Evolutionary conservation across 2,113 vertebrate genomes (phyloP).

Genomic region (Epinephelus lanceolatus): DNA sequence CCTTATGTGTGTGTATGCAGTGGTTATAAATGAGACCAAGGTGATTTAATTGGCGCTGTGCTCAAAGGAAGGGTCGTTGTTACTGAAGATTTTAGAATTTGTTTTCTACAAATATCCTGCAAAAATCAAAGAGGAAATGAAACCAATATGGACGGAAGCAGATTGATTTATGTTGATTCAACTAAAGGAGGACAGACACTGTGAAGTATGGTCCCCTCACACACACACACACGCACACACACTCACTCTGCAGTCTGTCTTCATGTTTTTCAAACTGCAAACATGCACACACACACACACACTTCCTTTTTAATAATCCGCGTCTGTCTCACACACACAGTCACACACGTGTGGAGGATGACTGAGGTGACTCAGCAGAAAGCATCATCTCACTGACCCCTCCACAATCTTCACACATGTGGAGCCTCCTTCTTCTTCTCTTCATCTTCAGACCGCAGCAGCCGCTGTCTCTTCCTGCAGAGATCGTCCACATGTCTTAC

Average conservation of each 20-base stretch:
- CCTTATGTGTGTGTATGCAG: too few relatives aligned
- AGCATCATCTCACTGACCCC: not conserved
- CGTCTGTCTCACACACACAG: not conserved
- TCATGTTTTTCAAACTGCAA: not conserved
- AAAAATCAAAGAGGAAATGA: not conserved
- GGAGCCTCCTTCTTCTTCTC: constrained; percentile 39
- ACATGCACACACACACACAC: not conserved
- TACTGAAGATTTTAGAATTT: too few relatives aligned
- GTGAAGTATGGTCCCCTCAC: not conserved
- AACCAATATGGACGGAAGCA: not conserved
- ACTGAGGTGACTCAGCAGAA: constrained; percentile 59
- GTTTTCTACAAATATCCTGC: not conserved
- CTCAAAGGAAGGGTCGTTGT: too few relatives aligned
- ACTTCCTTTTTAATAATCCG: constrained; percentile 17
- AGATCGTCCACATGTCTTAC: constrained; percentile 31
- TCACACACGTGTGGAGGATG: constrained; percentile 25
- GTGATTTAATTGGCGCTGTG: too few relatives aligned
- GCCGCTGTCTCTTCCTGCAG: constrained; percentile 32
- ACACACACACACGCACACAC: not conserved
- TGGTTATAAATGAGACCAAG: too few relatives aligned
- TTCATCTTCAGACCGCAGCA: constrained; percentile 60
- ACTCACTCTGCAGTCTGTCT: not conserved
- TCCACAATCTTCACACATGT: constrained; percentile 35
- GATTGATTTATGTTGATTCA: not conserved
- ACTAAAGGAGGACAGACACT: not conserved